Percentiles rank a stretch among this genome's conserved stretches.
Conservation (phyloP, 1,140 invertebrate species). For the Drosophila lini region DNA sequence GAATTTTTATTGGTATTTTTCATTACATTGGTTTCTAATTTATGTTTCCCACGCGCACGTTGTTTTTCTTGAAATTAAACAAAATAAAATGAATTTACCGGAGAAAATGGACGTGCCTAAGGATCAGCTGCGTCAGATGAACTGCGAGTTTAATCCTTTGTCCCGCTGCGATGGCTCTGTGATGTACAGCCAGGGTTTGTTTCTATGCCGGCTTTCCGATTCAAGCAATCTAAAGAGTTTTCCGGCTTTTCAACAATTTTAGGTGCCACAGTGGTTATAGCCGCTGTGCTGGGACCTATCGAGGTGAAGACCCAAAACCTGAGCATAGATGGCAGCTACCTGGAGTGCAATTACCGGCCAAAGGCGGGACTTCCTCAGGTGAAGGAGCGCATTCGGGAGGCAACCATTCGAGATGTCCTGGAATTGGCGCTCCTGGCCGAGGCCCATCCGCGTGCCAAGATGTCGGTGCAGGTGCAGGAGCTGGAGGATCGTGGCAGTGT, state of each 20-base stretch:
- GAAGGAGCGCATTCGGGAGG: conserved; percentile 90
- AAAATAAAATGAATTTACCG: conserved; percentile 42
- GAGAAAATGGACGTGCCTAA: conserved; percentile 2
- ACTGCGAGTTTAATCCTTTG: conserved; percentile 89
- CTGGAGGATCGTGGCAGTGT: conserved; percentile 93
- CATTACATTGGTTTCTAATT: neutral
- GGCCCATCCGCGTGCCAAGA: conserved; percentile 91
- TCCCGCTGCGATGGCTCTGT: conserved; percentile 91
- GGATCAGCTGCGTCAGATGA: conserved; percentile 84
- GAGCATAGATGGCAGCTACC: conserved; percentile 90
- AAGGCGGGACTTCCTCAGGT: conserved; percentile 91
- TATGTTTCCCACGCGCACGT: conserved; percentile 48
- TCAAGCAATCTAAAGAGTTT: neutral
- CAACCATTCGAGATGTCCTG: conserved; percentile 90
- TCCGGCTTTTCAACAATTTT: neutral
- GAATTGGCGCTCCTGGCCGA: conserved; percentile 89
- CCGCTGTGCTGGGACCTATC: conserved; percentile 92
- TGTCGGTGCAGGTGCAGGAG: conserved; percentile 93
- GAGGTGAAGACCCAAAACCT: conserved; percentile 92
- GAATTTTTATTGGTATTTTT: neutral
- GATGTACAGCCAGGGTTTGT: conserved; percentile 87
- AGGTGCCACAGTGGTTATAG: conserved; percentile 91
- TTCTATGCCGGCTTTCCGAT: conserved; percentile 80
- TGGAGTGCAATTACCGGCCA: conserved; percentile 91
- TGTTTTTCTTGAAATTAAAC: conserved; percentile 33